Evolutionary conservation across 1,140 invertebrate genomes (phyloP).

Genomic region (Caenorhabditis elegans): DNA sequence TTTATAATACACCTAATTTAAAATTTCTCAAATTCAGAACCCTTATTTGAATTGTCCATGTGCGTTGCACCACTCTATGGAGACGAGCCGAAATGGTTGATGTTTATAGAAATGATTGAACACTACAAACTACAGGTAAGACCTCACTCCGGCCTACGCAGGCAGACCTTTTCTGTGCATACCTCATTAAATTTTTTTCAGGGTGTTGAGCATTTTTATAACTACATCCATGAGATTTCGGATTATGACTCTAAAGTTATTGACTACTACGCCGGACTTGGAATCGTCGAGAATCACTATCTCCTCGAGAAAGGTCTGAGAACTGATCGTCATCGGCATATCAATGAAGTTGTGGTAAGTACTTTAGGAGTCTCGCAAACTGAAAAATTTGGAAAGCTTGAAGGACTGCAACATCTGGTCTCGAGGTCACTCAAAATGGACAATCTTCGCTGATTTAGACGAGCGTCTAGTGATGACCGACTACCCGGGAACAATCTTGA

Average conservation of each 20-base stretch:
- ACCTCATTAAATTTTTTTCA: not conserved
- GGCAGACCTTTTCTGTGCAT: no score
- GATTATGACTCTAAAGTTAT: not conserved
- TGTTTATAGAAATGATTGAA: not conserved
- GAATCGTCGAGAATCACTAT: not conserved
- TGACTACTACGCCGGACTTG: not conserved
- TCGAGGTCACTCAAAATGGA: slow-evolving; percentile 8
- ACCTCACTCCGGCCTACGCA: no score
- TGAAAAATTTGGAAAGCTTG: not conserved
- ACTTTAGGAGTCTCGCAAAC: not conserved
- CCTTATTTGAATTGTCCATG: not conserved
- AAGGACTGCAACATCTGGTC: not conserved
- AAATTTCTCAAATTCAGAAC: not conserved
- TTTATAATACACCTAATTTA: no score
- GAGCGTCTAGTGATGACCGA: not conserved
- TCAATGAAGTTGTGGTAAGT: not conserved
- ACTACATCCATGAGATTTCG: not conserved
- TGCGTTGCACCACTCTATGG: not conserved
- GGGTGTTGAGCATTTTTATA: not conserved
- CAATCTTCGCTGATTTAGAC: not conserved
- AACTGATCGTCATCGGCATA: not conserved
- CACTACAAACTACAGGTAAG: slow-evolving; percentile 4
- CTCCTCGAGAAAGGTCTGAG: not conserved
- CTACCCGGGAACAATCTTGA: not conserved
- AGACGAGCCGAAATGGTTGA: not conserved